Evolutionary conservation across 1,140 invertebrate species (phyloP).

Genomic region (Dinoponera quadriceps): DNA sequence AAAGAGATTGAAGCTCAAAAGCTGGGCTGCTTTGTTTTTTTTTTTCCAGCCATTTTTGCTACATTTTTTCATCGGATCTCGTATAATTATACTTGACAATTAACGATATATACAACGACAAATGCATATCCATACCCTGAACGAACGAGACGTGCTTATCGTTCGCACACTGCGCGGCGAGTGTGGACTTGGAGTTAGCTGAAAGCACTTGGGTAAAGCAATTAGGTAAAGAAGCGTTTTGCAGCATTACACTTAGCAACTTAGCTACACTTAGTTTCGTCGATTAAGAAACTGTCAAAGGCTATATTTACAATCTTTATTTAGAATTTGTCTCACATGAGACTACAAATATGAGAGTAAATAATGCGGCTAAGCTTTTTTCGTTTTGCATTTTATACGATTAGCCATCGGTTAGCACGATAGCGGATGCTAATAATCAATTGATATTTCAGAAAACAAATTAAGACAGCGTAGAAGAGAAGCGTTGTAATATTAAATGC

Average conservation of each 20-base stretch:
- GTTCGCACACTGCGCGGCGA: slow-evolving; percentile 58
- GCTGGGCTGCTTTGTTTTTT: too few relatives aligned
- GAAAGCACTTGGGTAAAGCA: too few relatives aligned
- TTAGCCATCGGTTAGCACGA: not conserved
- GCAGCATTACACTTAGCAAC: not conserved
- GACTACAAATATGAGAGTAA: not conserved
- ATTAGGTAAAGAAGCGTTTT: slow-evolving; percentile 59
- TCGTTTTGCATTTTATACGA: slow-evolving; percentile 1
- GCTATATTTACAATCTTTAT: too few relatives aligned
- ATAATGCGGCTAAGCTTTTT: not conserved
- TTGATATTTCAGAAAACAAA: not conserved
- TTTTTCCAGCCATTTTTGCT: too few relatives aligned
- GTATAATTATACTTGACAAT: slow-evolving; percentile 2
- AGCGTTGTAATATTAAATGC: not conserved
- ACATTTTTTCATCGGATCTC: too few relatives aligned
- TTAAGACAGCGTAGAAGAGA: slow-evolving; percentile 3
- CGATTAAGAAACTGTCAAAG: not conserved
- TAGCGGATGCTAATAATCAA: not conserved
- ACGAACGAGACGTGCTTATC: slow-evolving; percentile 44
- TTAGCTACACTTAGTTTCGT: not conserved
- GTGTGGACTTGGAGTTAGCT: slow-evolving; percentile 62
- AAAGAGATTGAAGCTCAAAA: not conserved
- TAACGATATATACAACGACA: slow-evolving; percentile 42
- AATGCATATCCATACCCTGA: slow-evolving; percentile 64
- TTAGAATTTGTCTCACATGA: too few relatives aligned